A percentile compares a stretch with the other conserved stretches of the same genome.
phyloP scores from a whole-genome alignment of 2,113 vertebrate species.

The Rostratula benghalensis region DNA sequence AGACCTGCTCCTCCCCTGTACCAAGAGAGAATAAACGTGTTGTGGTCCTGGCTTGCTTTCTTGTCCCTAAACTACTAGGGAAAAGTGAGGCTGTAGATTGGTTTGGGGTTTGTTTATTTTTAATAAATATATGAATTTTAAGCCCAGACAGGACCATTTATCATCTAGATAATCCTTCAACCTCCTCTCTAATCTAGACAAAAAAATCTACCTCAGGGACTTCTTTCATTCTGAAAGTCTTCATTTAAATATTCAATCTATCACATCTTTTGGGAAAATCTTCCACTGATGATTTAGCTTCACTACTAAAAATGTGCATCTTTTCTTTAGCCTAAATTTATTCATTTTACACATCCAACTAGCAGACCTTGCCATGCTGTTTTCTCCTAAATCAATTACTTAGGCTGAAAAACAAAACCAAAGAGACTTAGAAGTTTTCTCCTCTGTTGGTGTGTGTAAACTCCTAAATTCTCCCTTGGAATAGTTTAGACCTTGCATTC shows the following conservation, averaged over 20 bases:
- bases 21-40: accelerated
- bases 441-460: neutral
- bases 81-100: neutral
- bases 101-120: neutral
- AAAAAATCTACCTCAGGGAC: neutral
- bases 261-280: neutral
- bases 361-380: neutral
- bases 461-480: neutral
- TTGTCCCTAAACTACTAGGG: neutral
- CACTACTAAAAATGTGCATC: neutral
- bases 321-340: neutral
- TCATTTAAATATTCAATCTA: slow-evolving; percentile 20
- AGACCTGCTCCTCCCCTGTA: neutral
- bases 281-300: neutral
- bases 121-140: slow-evolving; percentile 17
- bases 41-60: neutral
- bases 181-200: neutral
- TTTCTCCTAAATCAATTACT: neutral
- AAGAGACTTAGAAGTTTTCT: neutral
- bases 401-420: neutral
- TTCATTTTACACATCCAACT: neutral
- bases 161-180: slow-evolving; percentile 1
- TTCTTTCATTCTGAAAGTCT: neutral
- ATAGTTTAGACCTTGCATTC: neutral
- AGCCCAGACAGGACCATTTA: neutral